Conservation (phyloP, 2,888 invertebrate species). For the Luperina testacea region DNA sequence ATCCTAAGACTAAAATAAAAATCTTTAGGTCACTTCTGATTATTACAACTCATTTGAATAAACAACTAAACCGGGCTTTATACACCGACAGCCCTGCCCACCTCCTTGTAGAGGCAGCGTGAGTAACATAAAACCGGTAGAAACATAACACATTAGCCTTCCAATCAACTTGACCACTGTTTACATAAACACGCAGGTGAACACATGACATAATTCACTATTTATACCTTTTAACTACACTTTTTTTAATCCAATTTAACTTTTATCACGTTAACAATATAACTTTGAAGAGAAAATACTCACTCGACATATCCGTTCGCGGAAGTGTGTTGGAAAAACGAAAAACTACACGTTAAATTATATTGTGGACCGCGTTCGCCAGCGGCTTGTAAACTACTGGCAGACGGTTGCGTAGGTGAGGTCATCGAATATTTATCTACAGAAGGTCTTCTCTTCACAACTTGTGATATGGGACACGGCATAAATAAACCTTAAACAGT, state of each 20-base stretch:
- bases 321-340: constrained; percentile 31
- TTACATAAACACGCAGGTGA: constrained; percentile 50
- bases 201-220: constrained; percentile 41
- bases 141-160: constrained; percentile 39
- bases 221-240: constrained; percentile 13
- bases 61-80: not conserved
- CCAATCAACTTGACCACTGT: constrained; percentile 54
- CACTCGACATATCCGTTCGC: constrained; percentile 41
- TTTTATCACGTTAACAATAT: not conserved
- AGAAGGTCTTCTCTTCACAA: constrained; percentile 34
- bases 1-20: not conserved
- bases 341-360: constrained; percentile 23
- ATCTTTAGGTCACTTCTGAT: not conserved
- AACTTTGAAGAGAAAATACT: constrained; percentile 44
- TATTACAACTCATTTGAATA: not conserved
- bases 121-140: constrained; percentile 50
- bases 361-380: constrained; percentile 17
- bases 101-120: constrained; percentile 8
- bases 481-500: not conserved
- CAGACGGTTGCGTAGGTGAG: constrained; percentile 32
- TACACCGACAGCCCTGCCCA: constrained; percentile 14
- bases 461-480: not conserved
- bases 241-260: not conserved
- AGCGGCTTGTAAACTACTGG: constrained; percentile 42
- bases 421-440: constrained; percentile 17